Percentiles rank a stretch among this genome's conserved stretches.
Conservation (phyloP, 2,113 vertebrate genomes). For the Xenopus borealis region DNA sequence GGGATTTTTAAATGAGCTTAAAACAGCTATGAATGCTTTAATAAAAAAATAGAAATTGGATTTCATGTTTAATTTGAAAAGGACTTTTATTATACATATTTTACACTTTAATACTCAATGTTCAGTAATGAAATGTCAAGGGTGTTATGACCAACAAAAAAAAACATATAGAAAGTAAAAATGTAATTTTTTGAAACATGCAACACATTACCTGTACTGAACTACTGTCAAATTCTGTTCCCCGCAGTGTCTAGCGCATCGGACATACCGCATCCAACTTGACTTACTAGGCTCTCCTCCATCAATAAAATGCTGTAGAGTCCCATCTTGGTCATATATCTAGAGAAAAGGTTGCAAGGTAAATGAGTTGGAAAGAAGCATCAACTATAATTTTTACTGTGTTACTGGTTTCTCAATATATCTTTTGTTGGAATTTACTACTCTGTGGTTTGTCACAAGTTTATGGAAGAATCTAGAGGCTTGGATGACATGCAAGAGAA, state of each 20-base stretch:
- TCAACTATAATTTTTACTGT: constrained; percentile 62
- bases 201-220: constrained; percentile 86
- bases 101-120: too few relatives aligned
- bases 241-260: constrained; percentile 95
- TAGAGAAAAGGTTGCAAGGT: constrained; percentile 72
- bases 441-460: constrained; percentile 48
- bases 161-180: too few relatives aligned
- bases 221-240: constrained; percentile 98
- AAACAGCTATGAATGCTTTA: too few relatives aligned
- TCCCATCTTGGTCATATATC: constrained; percentile 97
- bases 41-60: too few relatives aligned
- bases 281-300: constrained; percentile 97
- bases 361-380: constrained; percentile 69
- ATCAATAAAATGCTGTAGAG: constrained; percentile 96
- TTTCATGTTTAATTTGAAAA: too few relatives aligned
- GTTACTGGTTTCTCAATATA: constrained; percentile 53
- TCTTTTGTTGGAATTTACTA: constrained; percentile 54
- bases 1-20: too few relatives aligned
- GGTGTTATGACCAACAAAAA: too few relatives aligned
- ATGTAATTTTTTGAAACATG: too few relatives aligned
- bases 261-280: constrained; percentile 98
- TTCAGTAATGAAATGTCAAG: too few relatives aligned
- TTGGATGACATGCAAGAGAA: constrained; percentile 50
- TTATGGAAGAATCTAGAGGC: constrained; percentile 53
- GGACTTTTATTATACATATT: too few relatives aligned